Base-by-base conservation (phyloP, 37 sponge, comb jelly and placozoan species). In the Chondrosia reniformis region DNA sequence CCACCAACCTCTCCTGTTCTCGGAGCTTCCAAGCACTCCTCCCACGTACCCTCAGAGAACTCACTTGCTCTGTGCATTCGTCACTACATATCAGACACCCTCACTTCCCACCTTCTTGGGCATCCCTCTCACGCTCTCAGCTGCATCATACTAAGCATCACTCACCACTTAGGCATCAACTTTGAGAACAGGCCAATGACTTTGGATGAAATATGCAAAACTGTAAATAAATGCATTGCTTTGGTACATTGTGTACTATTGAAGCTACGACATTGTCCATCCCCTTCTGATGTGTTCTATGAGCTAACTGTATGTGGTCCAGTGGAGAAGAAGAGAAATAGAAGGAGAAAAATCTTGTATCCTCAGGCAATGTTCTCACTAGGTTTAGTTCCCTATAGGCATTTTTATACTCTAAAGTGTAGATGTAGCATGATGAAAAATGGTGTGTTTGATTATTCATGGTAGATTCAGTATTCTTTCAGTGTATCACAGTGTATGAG, bases 41-140 rank as follows among this genome's bases (percentile, higher is more conserved):
- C 33, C 37, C 84, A 84, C 49, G 72, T 92, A n/a, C 86, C 89
- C 44, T 77, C 89, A 12, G 90, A 88, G 56, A 12, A 55, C 36
- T 55, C 63, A 33, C 82, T 92, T 25, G 38, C 86, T 41, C 77
- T 78, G 34, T 84, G 90, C 36, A 83, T 92, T 8, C 79, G 89
- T 0, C 80, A 66, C 49, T 92, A 89, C 86, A 88, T 92, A 52
- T 74, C 93, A 10, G 89, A 85, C 55, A 86, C 89, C 54, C 80
- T 92, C 42, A 88, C 79, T 40, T 79, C 74, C 55, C 86, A 88
- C 57, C 76, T 85, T 37, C 84, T 92, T 24, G 93, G 93, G 25
- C 89, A 92, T 42, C 89, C 89, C 42, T 85, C 90, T 6, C 67
- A 78, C 81, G 64, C 88, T 22, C 92, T 91, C 2, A 67, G 88